phyloP scores from a whole-genome alignment of 2,888 invertebrate species.

The Drosophila monieri region DNA sequence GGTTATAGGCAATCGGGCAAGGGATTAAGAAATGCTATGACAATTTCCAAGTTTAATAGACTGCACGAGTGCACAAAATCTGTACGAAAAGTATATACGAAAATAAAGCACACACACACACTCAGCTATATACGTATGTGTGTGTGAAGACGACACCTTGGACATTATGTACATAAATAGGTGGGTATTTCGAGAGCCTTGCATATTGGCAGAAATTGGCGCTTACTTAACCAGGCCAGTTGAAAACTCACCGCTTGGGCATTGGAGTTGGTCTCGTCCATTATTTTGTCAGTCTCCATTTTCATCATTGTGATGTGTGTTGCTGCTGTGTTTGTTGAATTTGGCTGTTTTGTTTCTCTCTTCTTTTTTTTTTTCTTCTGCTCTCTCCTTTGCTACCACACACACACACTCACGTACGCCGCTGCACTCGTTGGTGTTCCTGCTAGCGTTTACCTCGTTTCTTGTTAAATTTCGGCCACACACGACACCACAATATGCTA shows the following conservation, averaged over 20 bases:
- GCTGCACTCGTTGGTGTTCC: slow-evolving; percentile 11
- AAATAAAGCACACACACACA: slow-evolving; percentile 59
- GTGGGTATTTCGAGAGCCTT: slow-evolving; percentile 2
- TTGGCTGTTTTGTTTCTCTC: slow-evolving; percentile 47
- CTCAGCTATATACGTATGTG: not conserved
- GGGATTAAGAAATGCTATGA: slow-evolving; percentile 27
- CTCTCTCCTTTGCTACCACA: slow-evolving; percentile 31
- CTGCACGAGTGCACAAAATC: slow-evolving; percentile 72
- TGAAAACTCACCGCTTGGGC: slow-evolving; percentile 86
- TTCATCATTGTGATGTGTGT: slow-evolving; percentile 86
- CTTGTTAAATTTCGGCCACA: slow-evolving; percentile 9
- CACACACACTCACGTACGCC: slow-evolving; percentile 41
- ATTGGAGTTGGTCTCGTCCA: slow-evolving; percentile 91
- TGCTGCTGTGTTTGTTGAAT: slow-evolving; percentile 57
- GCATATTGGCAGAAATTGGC: slow-evolving; percentile 14
- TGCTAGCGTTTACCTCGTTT: slow-evolving; percentile 5
- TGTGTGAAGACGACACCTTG: slow-evolving; percentile 62
- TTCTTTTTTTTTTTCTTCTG: slow-evolving; percentile 16
- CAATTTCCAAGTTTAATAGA: slow-evolving; percentile 56
- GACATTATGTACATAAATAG: slow-evolving; percentile 42
- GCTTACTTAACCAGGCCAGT: slow-evolving; percentile 9
- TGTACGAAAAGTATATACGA: slow-evolving; percentile 46
- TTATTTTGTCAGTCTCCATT: slow-evolving; percentile 96
- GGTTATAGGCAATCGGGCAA: slow-evolving; percentile 45
- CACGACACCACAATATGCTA: slow-evolving; percentile 12